phyloP scores from a whole-genome alignment of 2,113 vertebrate genomes.

The Apodemus sylvaticus region DNA sequence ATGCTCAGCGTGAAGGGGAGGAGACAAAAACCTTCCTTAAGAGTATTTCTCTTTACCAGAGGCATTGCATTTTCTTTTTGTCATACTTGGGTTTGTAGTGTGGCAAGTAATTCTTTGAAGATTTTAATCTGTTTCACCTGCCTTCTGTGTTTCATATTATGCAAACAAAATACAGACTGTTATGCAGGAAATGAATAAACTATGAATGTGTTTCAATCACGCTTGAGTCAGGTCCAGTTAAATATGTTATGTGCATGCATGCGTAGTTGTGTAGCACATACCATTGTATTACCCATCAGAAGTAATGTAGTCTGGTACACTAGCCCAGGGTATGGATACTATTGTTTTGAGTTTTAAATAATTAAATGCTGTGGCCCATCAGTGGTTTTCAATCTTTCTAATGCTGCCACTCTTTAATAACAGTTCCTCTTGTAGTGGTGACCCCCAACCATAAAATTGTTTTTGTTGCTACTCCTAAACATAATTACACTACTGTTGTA shows the following conservation, averaged over 20 bases:
- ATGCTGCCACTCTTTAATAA: neutral
- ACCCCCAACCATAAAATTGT: neutral
- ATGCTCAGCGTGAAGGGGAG: neutral
- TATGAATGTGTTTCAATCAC: neutral
- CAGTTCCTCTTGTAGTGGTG: neutral
- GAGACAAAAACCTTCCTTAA: neutral
- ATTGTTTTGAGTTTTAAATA: neutral
- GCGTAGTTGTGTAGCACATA: neutral
- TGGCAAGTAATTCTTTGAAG: slow-evolving; percentile 4
- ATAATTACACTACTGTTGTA: neutral
- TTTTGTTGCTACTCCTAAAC: neutral
- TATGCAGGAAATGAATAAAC: neutral
- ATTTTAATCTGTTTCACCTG: slow-evolving; percentile 19
- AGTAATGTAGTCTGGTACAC: slow-evolving; percentile 21
- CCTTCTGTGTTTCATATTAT: slow-evolving; percentile 4
- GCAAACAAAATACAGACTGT: slow-evolving; percentile 31
- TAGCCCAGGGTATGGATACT: neutral
- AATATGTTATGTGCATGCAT: neutral
- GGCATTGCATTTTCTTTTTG: neutral
- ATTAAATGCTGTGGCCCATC: neutral
- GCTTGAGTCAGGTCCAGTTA: neutral
- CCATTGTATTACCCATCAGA: neutral
- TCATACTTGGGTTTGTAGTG: slow-evolving; percentile 16
- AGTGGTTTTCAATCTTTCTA: neutral
- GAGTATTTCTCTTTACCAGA: slow-evolving; percentile 24